Evolutionary conservation across 2,113 vertebrate genomes (phyloP).

Genomic region (Actenoides hombroni): DNA sequence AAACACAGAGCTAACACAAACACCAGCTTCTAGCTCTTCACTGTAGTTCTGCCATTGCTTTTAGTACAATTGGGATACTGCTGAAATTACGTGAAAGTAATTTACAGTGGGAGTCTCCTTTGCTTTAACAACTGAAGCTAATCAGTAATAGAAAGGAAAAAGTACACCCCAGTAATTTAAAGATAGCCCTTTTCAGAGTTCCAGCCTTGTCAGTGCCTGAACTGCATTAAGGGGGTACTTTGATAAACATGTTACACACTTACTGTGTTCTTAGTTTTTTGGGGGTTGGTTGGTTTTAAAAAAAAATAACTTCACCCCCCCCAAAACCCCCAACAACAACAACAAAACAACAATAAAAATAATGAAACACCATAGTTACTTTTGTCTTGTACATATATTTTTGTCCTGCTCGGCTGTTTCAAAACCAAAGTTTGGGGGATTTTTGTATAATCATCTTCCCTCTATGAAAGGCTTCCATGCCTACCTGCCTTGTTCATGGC

Average conservation of each 20-base stretch:
- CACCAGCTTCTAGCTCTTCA: background rate
- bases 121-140: background rate
- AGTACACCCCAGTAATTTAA: background rate
- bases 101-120: background rate
- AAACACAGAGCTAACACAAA: background rate
- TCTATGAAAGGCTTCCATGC: background rate
- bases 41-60: background rate
- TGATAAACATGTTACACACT: background rate
- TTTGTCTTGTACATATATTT: background rate
- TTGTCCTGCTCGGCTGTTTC: background rate
- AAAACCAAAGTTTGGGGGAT: rapidly evolving
- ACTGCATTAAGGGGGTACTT: background rate
- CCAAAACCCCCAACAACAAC: background rate
- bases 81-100: background rate
- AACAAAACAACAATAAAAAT: background rate
- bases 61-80: background rate
- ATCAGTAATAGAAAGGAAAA: background rate
- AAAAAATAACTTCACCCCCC: rapidly evolving
- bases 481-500: background rate
- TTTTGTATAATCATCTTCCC: background rate
- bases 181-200: background rate
- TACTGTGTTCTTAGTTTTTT: background rate
- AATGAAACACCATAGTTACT: background rate
- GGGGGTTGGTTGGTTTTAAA: background rate
- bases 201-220: background rate